A percentile compares a stretch with the other conserved stretches of the same genome.
These are phyloP conservation scores for Plebejus melissa DNA, from an alignment of 2,888 invertebrate species.

Conservation along the genomic window DNA sequence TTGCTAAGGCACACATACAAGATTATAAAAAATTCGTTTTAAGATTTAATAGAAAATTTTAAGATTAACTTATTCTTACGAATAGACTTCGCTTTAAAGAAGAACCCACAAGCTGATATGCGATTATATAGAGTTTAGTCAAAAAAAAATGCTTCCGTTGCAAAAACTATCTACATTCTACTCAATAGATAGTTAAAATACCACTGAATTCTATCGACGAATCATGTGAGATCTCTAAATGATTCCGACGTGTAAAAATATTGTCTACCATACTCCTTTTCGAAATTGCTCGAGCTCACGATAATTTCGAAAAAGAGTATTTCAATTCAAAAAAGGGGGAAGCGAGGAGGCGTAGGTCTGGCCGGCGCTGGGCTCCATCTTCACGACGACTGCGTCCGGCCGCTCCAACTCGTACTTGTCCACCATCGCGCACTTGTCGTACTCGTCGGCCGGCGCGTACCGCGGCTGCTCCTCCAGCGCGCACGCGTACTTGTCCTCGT, in stretches of 20 bases:
- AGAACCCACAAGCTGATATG: neutral
- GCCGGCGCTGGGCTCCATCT: conserved; percentile 77
- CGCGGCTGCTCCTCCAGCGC: conserved; percentile 74
- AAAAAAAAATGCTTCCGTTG: neutral
- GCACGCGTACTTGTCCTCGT: conserved; percentile 72
- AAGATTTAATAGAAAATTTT: neutral
- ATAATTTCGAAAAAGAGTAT: conserved; percentile 80
- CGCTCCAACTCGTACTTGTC: conserved; percentile 72
- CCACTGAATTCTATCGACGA: neutral
- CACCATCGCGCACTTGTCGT: conserved; percentile 80
- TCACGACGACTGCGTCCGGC: conserved; percentile 73
- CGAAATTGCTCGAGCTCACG: conserved; percentile 68
- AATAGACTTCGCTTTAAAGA: too few relatives aligned
- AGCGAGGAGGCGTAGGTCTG: conserved; percentile 82
- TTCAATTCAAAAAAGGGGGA: conserved; percentile 88
- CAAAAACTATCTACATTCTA: too few relatives aligned
- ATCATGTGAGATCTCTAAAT: neutral
- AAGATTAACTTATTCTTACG: neutral
- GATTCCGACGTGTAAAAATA: neutral
- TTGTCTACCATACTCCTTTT: conserved; percentile 66
- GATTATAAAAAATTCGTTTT: neutral
- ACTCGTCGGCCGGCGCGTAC: conserved; percentile 78
- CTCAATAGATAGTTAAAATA: too few relatives aligned
- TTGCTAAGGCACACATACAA: conserved; percentile 10
- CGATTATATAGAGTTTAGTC: neutral